Conservation (phyloP, 23 tunicate species). For the Ascidia mentula region DNA sequence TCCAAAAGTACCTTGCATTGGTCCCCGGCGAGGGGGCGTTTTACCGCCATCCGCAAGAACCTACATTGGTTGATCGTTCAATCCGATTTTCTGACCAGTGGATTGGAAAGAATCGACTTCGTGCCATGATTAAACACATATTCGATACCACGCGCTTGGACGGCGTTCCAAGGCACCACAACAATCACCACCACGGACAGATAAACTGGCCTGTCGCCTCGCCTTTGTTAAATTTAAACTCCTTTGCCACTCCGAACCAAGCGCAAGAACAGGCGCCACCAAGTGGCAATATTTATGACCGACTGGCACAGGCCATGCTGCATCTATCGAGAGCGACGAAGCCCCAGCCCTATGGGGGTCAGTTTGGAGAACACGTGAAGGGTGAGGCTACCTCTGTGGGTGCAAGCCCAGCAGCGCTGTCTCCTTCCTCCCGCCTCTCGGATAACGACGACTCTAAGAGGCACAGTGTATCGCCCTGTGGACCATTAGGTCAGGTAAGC, state of each 20-base stretch:
- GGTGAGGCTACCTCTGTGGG: conserved; percentile 2
- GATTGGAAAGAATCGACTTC: conserved; percentile 86
- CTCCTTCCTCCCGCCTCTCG: not conserved
- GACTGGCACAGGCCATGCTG: conserved; percentile 52
- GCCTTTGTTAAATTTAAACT: not conserved
- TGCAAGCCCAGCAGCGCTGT: not conserved
- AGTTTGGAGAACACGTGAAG: not conserved
- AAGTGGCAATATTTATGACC: conserved; percentile 24
- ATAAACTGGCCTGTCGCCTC: not conserved
- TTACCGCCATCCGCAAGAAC: conserved; percentile 85
- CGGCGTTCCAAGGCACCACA: conserved; percentile 20
- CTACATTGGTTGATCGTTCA: conserved; percentile 84
- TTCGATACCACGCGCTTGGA: conserved; percentile 58
- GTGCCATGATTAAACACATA: conserved; percentile 87
- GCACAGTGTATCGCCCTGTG: not conserved
- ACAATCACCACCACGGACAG: not conserved
- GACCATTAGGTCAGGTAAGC: not conserved
- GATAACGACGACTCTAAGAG: not conserved
- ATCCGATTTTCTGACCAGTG: conserved; percentile 86
- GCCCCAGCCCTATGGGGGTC: not conserved
- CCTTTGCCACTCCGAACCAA: not conserved
- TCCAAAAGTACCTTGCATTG: conserved; percentile 63
- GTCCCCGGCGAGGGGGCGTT: conserved; percentile 77
- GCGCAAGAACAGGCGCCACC: not conserved
- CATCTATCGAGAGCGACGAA: conserved; percentile 35